These are phyloP conservation scores for Anisognathus igniventris DNA, from an alignment of 2,797 vertebrate species.

Conservation along the genomic window DNA sequence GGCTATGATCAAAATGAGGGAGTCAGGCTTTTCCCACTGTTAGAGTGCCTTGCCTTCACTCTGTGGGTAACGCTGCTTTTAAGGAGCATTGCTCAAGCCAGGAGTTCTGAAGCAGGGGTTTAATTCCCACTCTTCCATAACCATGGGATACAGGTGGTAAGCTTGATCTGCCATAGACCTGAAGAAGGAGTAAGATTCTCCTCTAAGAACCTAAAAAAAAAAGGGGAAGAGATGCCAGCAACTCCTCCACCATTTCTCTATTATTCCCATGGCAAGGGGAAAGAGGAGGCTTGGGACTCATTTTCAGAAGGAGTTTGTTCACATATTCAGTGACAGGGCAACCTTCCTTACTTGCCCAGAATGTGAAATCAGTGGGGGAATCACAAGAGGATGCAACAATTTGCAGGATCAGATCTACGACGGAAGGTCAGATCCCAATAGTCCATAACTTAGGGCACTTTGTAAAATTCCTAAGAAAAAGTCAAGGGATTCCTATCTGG, in stretches of 20 bases:
- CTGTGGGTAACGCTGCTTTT: neutral
- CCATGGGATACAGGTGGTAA: neutral
- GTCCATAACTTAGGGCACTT: neutral
- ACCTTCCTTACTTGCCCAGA: neutral
- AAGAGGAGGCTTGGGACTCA: neutral
- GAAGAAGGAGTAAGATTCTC: neutral
- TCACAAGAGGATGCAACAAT: neutral
- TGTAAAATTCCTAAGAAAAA: neutral
- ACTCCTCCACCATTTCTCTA: neutral
- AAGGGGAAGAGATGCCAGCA: rapidly evolving
- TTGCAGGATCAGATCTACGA: neutral
- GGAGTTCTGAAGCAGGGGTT: neutral
- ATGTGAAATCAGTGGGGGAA: neutral
- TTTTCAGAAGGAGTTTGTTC: neutral
- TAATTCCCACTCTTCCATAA: neutral
- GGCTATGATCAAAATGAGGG: neutral
- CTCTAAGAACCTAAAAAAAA: neutral
- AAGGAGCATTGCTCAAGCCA: neutral
- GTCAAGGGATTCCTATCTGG: neutral
- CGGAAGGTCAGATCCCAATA: neutral
- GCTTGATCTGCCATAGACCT: neutral
- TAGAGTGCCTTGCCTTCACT: neutral
- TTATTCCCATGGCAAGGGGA: neutral
- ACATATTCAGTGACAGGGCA: neutral
- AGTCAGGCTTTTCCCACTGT: neutral